Base-by-base conservation (phyloP, 2,888 invertebrate genomes). In the Lissocephala sabroskyi region DNA sequence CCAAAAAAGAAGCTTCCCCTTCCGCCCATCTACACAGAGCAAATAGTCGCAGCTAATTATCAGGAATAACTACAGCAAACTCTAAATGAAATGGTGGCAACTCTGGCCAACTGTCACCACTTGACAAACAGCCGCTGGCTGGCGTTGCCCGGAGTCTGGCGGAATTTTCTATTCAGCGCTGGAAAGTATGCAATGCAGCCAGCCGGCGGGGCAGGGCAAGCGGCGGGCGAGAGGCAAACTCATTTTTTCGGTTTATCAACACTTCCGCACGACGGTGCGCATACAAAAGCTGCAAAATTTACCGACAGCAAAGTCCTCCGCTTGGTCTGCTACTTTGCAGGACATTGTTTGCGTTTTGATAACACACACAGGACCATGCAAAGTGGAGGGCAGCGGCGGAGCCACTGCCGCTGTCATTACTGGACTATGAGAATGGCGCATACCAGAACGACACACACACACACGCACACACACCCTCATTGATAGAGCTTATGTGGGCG, bases 341-440 rank as follows among this genome's bases (percentile, higher is more conserved):
- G 74, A 71, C 71, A 73, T 76, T 71, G 71, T 71, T 76, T 71
- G 71, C 57, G 53, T 65, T 73, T 65, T 68, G 76, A 76, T 71
- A 73, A 71, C 65, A 59, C 49, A 52, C 41, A 55, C 19, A 18
- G 40, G 44, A 28, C 49, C 36, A 44, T 16, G 47, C 17, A 28
- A n/a, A n/a, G n/a, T n/a, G n/a, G n/a, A n/a, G n/a, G n/a, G n/a
- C n/a, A n/a, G n/a, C n/a, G n/a, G n/a, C n/a, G n/a, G n/a, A n/a
- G n/a, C n/a, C n/a, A n/a, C n/a, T 45, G 51, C 52, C n/a, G 43
- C 52, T 57, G 60, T 67, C 66, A 68, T 66, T 68, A 68, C 67
- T 49, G 64, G n/a, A n/a, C 67, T 66, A 68, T 62, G 65, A 73
- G 73, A 67, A 68, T 68, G 64, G 75, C 61, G 62, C 75, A 74